Base-by-base conservation (phyloP, 2,797 vertebrate genomes). In the Scleropages formosus region DNA sequence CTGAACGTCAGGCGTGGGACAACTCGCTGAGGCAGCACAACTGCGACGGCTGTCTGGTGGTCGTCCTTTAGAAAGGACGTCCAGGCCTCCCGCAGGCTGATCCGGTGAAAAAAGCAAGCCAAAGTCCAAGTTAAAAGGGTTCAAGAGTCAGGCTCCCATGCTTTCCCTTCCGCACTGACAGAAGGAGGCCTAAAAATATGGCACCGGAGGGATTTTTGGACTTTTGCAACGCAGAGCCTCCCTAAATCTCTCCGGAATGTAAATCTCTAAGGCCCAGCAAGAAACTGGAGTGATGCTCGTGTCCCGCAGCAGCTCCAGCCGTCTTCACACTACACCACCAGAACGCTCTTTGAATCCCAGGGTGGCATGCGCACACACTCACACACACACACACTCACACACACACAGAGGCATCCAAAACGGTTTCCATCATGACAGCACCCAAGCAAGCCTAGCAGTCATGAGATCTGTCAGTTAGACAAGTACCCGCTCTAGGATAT, bases 21-120 rank as follows among this genome's bases (percentile, higher is more conserved):
- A 8, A 49, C 26, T 22, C 26, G 47, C 68, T 53, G 68, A 67
- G 46, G 65, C n/a, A n/a, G 65, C 65, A 49, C 18, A 49, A 47
- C n/a, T n/a, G 46, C 39, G 18, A 26, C 8, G 18, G 47, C n/a
- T 39, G 31, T 31, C 31, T 39, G 2, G 31, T n/a, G 22, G 15
- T 67, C 31, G 31, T 47, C 44, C 44, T 46, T 46, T 67, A 39
- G 10, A 67, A 67, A 49, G 22, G 65, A 67, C n/a, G 31, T 46
- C 18, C 47, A 20, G 13, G 67, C 67, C 65, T 67, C 31, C 44
- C 49, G n/a, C 20, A 46, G 65, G n/a, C 46, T n/a, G n/a, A 39
- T 31, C 64, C 39, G 18, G 64, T n/a, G 4, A 66, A 46, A 18
- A 44, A 66, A 20, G 44, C 44, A 4, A 66, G n/a, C 27, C 63